Percentiles rank a stretch among this genome's conserved stretches.
These are phyloP conservation scores for Sanderia malayensis DNA, from an alignment of 30 jellyfish, hydroid and myxozoan species.

Conservation along the genomic window DNA sequence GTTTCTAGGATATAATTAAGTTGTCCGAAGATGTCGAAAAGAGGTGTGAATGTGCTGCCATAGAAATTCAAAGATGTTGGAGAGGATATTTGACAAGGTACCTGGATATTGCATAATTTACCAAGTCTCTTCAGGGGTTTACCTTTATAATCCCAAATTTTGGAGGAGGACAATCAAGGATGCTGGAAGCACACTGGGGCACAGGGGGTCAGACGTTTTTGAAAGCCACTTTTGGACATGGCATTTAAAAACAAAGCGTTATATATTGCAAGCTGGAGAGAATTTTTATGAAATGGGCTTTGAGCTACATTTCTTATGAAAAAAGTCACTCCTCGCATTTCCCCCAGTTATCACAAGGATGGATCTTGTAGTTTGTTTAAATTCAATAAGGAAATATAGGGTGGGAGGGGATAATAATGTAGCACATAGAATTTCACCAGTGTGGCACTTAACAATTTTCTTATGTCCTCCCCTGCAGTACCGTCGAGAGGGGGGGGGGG, in stretches of 20 bases:
- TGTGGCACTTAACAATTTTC: too few species aligned
- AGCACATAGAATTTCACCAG: too few species aligned
- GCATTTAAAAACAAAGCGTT: background rate
- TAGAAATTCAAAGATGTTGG: constrained; percentile 43
- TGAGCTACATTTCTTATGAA: too few species aligned
- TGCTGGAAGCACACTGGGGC: too few species aligned
- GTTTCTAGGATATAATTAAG: constrained; percentile 19
- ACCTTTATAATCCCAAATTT: background rate
- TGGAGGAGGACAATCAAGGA: background rate
- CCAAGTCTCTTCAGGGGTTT: background rate
- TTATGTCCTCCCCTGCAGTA: too few species aligned
- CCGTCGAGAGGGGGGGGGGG: too few species aligned
- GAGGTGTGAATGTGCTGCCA: constrained; percentile 5
- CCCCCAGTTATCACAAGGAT: too few species aligned
- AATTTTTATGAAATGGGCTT: background rate
- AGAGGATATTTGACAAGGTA: constrained; percentile 31
- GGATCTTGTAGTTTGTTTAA: too few species aligned
- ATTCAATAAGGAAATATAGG: too few species aligned
- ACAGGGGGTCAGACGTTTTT: too few species aligned
- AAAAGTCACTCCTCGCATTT: too few species aligned
- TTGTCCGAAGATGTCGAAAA: background rate
- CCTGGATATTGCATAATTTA: background rate
- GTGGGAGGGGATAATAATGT: too few species aligned
- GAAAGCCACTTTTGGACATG: background rate
- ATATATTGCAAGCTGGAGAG: background rate